Base-by-base conservation (phyloP, 2,888 invertebrate genomes). In the Schizaphis graminum region DNA sequence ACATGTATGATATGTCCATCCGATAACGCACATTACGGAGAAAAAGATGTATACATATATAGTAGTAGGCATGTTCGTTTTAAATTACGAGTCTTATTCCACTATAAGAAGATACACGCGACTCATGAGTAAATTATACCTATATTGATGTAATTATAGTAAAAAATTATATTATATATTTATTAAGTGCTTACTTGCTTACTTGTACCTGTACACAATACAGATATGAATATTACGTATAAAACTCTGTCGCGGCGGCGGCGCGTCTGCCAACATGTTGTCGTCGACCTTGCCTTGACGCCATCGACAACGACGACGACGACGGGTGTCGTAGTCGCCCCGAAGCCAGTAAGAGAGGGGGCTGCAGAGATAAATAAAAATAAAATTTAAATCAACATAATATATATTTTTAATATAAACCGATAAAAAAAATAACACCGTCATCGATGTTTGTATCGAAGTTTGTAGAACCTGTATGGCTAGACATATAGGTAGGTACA, bases 231-330 rank as follows among this genome's bases (percentile, higher is more conserved):
- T 35, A 77, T 21, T 77, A 77, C 35, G 5, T 53, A 53, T 53
- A 77, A 77, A 77, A 77, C 35, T 77, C 77, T 77, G 77, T 77
- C 35, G 77, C 77, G 77, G 77, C 41, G 35, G 90, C 90, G 35
- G 57, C 90, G 24, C 41, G 41, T 84, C 91, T 84, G 41, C 77
- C 41, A 41, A 91, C 84, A 84, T 7, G 41, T 91, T 91, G 91
- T 91, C 91, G 91, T 91, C 91, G 91, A 91, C 91, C 91, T 91
- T 91, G 77, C 91, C 91, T 84, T 84, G 91, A 91, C 41, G 77
- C 21, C 84, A 53, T 56, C 67, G 67, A 49, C 67, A 49, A 49
- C 49, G 21, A 28, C 28, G 57, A 56, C 44, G 47, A 86, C 49
- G 35, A 28, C 67, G 90, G 90, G 53, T 88, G 49, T 47, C 28